phyloP scores from a whole-genome alignment of 2,888 invertebrate species.

The Volucella inanis region DNA sequence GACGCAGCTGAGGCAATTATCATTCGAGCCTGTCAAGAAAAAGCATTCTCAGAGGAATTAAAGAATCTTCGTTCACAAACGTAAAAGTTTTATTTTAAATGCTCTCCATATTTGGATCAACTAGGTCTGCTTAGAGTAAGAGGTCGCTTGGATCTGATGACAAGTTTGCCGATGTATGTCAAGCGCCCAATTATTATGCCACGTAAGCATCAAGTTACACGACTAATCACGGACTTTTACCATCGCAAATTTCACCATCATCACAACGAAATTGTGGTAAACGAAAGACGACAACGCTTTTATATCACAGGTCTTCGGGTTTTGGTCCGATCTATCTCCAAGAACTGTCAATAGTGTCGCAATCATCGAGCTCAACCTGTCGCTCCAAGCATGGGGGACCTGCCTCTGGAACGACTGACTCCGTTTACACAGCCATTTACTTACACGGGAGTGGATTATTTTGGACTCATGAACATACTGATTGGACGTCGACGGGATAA shows the following conservation, averaged over 20 bases:
- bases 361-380: slow-evolving; percentile 39
- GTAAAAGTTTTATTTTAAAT: slow-evolving; percentile 6
- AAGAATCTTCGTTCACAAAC: background rate
- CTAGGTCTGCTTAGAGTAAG: too few relatives aligned
- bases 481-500: too few relatives aligned
- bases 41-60: slow-evolving; percentile 7
- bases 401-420: slow-evolving; percentile 47
- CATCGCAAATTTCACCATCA: slow-evolving; percentile 53
- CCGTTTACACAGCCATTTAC: background rate
- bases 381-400: slow-evolving; percentile 21
- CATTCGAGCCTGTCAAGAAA: slow-evolving; percentile 13
- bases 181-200: slow-evolving; percentile 60
- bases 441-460: too few relatives aligned
- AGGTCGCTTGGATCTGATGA: slow-evolving; percentile 34
- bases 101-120: too few relatives aligned
- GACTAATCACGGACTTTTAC: slow-evolving; percentile 30
- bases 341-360: slow-evolving; percentile 34
- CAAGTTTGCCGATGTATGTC: background rate
- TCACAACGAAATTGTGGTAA: slow-evolving; percentile 44
- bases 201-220: slow-evolving; percentile 14
- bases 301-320: slow-evolving; percentile 32
- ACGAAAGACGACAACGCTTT: slow-evolving; percentile 54
- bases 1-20: slow-evolving; percentile 9
- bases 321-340: slow-evolving; percentile 18
- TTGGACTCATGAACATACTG: too few relatives aligned